Percentiles rank a stretch among this genome's conserved stretches.
Conservation (phyloP, 2,888 invertebrate genomes). For the Pyrrhosoma nymphula region DNA sequence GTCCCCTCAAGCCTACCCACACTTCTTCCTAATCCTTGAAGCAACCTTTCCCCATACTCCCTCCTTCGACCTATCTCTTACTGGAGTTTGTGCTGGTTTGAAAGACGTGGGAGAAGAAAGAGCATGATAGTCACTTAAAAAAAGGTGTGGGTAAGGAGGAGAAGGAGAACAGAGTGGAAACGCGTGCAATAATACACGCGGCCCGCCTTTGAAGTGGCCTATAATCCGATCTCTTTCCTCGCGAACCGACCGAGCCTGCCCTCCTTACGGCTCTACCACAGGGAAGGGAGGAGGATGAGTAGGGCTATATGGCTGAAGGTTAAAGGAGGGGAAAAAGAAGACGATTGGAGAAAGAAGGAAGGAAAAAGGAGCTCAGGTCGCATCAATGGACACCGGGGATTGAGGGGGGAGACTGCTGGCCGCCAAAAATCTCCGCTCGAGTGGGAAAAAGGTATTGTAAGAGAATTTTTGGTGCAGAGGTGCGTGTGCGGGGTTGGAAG, state of each 20-base stretch:
- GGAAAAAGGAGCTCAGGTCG: background rate
- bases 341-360: background rate
- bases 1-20: background rate
- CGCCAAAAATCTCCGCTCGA: background rate
- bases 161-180: background rate
- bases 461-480: background rate
- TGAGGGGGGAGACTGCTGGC: slow-evolving; percentile 25
- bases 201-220: slow-evolving; percentile 26
- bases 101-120: background rate
- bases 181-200: slow-evolving; percentile 1
- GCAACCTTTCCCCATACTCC: background rate
- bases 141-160: background rate
- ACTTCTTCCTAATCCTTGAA: background rate
- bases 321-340: background rate
- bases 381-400: no score
- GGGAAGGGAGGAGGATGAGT: no score
- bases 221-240: background rate
- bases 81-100: background rate
- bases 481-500: background rate
- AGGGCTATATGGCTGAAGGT: no score
- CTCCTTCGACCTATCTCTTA: background rate
- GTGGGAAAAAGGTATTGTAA: no score
- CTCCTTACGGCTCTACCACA: no score
- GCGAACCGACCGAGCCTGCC: background rate
- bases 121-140: background rate